Evolutionary conservation across 2,888 invertebrate genomes (phyloP).

Genomic region (Tridacna gigas): DNA sequence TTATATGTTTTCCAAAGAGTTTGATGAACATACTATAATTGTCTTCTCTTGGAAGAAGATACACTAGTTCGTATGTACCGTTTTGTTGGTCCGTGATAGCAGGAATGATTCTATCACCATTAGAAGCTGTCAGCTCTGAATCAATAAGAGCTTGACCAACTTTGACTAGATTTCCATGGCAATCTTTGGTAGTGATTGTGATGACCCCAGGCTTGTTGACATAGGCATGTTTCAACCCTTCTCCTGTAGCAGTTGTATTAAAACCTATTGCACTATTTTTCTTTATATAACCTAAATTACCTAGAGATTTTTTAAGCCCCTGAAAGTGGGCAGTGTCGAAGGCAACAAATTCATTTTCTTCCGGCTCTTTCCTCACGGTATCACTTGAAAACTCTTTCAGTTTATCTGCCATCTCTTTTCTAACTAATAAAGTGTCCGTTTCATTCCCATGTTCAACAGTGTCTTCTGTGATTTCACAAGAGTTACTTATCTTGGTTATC

Average conservation of each 20-base stretch:
- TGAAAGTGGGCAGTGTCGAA: conserved; percentile 82
- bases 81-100: conserved; percentile 82
- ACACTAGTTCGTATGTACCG: conserved; percentile 85
- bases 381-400: conserved; percentile 82
- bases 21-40: conserved; percentile 83
- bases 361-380: conserved; percentile 79
- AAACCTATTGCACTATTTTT: conserved; percentile 84
- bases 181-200: conserved; percentile 84
- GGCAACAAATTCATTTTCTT: conserved; percentile 83
- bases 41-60: conserved; percentile 84
- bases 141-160: conserved; percentile 79
- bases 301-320: conserved; percentile 77
- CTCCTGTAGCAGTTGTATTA: conserved; percentile 84
- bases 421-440: conserved; percentile 86
- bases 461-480: conserved; percentile 86
- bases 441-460: conserved; percentile 85
- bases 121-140: conserved; percentile 76
- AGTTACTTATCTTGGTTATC: conserved; percentile 84
- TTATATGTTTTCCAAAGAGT: conserved; percentile 85
- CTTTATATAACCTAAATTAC: conserved; percentile 82
- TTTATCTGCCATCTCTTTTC: conserved; percentile 86
- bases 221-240: conserved; percentile 83
- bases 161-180: conserved; percentile 83
- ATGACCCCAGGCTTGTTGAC: conserved; percentile 82
- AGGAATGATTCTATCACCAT: conserved; percentile 75